Percentiles rank a stretch among this genome's conserved stretches.
These are phyloP conservation scores for Mesorhabditis belari DNA, from an alignment of 2,888 invertebrate genomes.

Conservation along the genomic window DNA sequence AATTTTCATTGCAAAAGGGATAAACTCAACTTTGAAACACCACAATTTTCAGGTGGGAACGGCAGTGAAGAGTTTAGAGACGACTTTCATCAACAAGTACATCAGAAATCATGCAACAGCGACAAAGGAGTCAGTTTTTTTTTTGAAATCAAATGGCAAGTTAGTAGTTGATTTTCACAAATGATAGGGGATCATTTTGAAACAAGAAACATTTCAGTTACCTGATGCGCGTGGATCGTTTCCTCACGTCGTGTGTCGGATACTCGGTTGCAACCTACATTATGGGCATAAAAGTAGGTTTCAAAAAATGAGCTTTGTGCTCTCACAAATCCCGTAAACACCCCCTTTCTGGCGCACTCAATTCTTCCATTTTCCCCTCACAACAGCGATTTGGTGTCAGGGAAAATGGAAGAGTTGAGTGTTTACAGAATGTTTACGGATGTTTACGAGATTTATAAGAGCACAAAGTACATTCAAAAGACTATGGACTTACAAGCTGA, in stretches of 20 bases:
- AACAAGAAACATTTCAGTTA: slow-evolving; percentile 53
- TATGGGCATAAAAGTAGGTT: slow-evolving; percentile 59
- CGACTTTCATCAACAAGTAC: slow-evolving; percentile 37
- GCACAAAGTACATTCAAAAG: too few relatives aligned
- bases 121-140: slow-evolving; percentile 18
- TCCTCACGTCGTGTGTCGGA: slow-evolving; percentile 63
- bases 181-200: slow-evolving; percentile 3
- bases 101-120: slow-evolving; percentile 25
- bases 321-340: background rate
- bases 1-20: too few relatives aligned
- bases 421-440: background rate
- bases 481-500: too few relatives aligned
- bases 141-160: slow-evolving; percentile 3
- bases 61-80: slow-evolving; percentile 28
- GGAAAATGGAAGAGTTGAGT: background rate
- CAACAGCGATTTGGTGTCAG: too few relatives aligned
- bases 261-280: slow-evolving; percentile 65
- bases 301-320: background rate
- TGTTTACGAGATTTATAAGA: too few relatives aligned
- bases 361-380: too few relatives aligned
- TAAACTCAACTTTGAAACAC: too few relatives aligned
- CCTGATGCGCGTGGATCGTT: slow-evolving; percentile 61
- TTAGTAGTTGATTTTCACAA: slow-evolving; percentile 3
- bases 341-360: too few relatives aligned
- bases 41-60: slow-evolving; percentile 21